phyloP scores from a whole-genome alignment of 2,113 vertebrate species.

The Choloepus hoffmanni region DNA sequence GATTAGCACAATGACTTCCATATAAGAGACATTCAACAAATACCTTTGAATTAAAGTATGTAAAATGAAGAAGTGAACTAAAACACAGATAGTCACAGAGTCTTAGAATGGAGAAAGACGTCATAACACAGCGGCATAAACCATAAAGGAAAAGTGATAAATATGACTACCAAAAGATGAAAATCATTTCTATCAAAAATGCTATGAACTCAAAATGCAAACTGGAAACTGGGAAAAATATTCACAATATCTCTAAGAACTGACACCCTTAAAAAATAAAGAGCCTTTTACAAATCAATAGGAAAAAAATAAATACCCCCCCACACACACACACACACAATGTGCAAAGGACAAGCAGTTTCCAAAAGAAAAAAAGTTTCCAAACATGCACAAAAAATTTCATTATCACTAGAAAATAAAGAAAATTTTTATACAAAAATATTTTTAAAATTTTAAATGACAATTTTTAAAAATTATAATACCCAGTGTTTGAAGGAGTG shows the following conservation, averaged over 20 bases:
- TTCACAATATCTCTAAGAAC: background rate
- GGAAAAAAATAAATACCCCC: background rate
- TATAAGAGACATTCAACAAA: background rate
- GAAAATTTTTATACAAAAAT: background rate
- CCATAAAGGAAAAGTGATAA: background rate
- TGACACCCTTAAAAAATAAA: background rate
- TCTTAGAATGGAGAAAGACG: background rate
- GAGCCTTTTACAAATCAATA: background rate
- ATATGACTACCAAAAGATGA: background rate
- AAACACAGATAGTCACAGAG: background rate
- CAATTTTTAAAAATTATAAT: background rate
- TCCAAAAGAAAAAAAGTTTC: background rate
- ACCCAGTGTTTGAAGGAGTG: background rate
- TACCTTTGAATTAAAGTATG: background rate
- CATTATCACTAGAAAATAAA: background rate
- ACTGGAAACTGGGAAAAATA: background rate
- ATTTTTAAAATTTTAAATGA: slow-evolving; percentile 44
- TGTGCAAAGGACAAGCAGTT: background rate
- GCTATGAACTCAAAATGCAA: background rate
- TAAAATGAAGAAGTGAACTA: background rate
- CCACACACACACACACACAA: background rate
- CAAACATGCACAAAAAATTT: background rate
- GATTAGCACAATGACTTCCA: background rate
- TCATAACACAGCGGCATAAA: background rate
- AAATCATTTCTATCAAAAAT: background rate